A percentile compares a stretch with the other conserved stretches of the same genome.
phyloP scores from a whole-genome alignment of 92 coral and sea anemone genomes.

The Micromussa lordhowensis region DNA sequence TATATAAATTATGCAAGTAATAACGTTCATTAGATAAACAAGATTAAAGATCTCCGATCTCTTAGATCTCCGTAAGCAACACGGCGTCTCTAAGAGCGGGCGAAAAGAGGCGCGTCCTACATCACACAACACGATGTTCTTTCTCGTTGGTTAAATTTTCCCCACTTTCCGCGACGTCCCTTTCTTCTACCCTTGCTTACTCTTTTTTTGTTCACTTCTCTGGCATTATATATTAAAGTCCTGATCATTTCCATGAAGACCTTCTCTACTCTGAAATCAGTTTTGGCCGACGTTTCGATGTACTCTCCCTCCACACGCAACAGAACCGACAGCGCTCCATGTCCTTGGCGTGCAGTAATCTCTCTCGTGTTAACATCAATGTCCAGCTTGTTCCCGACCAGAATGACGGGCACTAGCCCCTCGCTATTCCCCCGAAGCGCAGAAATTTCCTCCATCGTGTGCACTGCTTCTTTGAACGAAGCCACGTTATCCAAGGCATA shows the following conservation, averaged over 20 bases:
- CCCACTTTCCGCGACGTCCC: not conserved
- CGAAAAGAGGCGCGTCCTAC: not conserved
- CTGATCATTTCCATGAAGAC: conserved; percentile 50
- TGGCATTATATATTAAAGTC: conserved; percentile 22
- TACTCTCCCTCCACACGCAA: conserved; percentile 69
- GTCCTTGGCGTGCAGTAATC: conserved; percentile 54
- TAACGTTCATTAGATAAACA: no score
- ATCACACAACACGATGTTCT: not conserved
- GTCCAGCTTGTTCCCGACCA: conserved; percentile 81
- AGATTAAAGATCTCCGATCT: not conserved
- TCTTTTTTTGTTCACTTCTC: conserved; percentile 16
- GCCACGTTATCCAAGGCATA: conserved; percentile 70
- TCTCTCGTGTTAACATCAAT: conserved; percentile 53
- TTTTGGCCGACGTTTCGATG: conserved; percentile 79
- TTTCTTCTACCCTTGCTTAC: conserved; percentile 12
- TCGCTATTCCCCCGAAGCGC: conserved; percentile 40
- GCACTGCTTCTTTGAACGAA: conserved; percentile 75
- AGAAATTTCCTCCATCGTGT: conserved; percentile 56
- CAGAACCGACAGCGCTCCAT: conserved; percentile 52
- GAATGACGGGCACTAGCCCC: conserved; percentile 50
- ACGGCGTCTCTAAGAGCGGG: not conserved
- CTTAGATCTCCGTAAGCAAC: not conserved
- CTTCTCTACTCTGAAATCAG: conserved; percentile 60
- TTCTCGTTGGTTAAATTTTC: not conserved
- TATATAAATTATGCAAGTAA: not conserved